Conservation (phyloP, 2,888 invertebrate genomes). For the Seira musarum region DNA sequence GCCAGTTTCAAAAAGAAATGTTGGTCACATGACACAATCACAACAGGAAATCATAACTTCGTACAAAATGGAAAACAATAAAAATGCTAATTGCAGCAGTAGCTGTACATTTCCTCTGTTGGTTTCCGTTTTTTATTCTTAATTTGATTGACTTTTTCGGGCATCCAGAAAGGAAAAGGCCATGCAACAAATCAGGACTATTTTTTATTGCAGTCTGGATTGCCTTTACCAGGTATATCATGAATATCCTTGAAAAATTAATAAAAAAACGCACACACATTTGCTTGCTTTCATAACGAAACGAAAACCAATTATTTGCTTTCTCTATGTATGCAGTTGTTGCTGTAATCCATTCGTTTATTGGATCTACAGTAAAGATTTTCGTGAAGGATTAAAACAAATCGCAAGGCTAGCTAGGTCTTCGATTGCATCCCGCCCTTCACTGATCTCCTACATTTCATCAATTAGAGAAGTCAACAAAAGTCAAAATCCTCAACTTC, state of each 20-base stretch:
- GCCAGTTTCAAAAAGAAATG: slow-evolving; percentile 23
- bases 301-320: neutral
- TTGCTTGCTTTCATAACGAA: neutral
- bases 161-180: slow-evolving; percentile 26
- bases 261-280: too few species aligned
- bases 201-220: slow-evolving; percentile 41
- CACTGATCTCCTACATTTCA: too few species aligned
- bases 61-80: slow-evolving; percentile 43
- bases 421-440: too few species aligned
- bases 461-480: too few species aligned
- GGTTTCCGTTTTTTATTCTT: slow-evolving; percentile 45
- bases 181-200: slow-evolving; percentile 39
- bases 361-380: slow-evolving; percentile 45
- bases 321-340: slow-evolving; percentile 13
- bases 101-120: slow-evolving; percentile 34
- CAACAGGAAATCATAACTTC: slow-evolving; percentile 33
- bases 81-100: slow-evolving; percentile 49
- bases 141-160: slow-evolving; percentile 36
- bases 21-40: slow-evolving; percentile 12
- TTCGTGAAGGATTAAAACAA: slow-evolving; percentile 14
- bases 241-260: too few species aligned
- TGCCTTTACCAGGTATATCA: slow-evolving; percentile 45
- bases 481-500: too few species aligned
- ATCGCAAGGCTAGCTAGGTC: neutral
- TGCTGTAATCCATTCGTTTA: slow-evolving; percentile 47